Percentiles rank a stretch among this genome's conserved stretches.
Evolutionary conservation across 2,113 vertebrate genomes (phyloP).

Genomic region (Prinia subflava): DNA sequence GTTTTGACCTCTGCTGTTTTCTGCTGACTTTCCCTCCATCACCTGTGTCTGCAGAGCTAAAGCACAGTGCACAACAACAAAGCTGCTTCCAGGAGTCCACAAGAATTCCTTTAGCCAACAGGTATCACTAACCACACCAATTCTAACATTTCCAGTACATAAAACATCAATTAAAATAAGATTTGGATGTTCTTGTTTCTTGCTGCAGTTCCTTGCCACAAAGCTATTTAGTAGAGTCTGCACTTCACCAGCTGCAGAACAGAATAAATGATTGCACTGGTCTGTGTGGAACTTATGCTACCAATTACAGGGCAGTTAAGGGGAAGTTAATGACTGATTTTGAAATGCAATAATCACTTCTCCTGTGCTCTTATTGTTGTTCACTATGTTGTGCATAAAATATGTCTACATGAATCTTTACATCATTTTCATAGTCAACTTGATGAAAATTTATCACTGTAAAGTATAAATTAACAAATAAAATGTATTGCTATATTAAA

Average conservation of each 20-base stretch:
- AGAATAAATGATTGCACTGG: rapidly evolving
- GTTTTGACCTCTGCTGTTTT: not conserved
- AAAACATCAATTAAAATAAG: not conserved
- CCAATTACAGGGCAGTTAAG: not conserved
- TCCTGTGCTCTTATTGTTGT: not conserved
- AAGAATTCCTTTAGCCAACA: not conserved
- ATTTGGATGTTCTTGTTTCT: not conserved
- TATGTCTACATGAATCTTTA: not conserved
- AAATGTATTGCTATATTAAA: not conserved
- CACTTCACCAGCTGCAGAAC: not conserved
- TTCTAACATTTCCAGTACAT: not conserved
- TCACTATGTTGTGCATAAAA: not conserved
- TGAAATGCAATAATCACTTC: not conserved
- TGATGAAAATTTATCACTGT: not conserved
- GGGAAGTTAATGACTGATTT: not conserved
- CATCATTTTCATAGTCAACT: not conserved
- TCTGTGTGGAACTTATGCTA: not conserved
- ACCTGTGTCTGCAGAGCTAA: not conserved
- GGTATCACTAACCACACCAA: not conserved
- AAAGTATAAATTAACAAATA: not conserved
- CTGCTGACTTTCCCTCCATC: not conserved
- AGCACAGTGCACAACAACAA: not conserved
- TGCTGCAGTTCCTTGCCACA: not conserved
- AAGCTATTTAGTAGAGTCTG: not conserved
- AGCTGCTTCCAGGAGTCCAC: not conserved